These are phyloP conservation scores for Rhorus exstirpatorius DNA, from an alignment of 2,888 invertebrate genomes.

Conservation along the genomic window DNA sequence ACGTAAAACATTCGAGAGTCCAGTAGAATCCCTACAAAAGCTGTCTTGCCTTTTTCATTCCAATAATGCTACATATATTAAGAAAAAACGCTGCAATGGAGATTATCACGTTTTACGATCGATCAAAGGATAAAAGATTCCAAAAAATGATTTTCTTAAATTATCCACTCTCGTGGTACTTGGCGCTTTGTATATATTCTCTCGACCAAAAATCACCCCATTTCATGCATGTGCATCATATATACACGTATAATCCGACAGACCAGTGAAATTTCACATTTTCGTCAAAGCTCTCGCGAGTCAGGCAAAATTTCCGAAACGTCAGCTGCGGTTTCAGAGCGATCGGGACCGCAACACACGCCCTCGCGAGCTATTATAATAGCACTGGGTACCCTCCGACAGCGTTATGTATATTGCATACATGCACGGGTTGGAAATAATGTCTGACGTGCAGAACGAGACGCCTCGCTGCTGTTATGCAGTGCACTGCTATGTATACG, in stretches of 20 bases:
- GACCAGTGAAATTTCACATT: neutral
- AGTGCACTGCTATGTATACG: constrained; percentile 23
- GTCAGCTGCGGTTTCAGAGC: constrained; percentile 39
- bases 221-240: neutral
- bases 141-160: too few species aligned
- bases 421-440: constrained; percentile 52
- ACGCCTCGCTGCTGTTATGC: constrained; percentile 21
- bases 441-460: constrained; percentile 45
- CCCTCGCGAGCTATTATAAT: constrained; percentile 35
- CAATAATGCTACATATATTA: too few species aligned
- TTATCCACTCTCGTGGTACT: too few species aligned
- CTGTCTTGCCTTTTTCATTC: too few species aligned
- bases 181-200: too few species aligned
- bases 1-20: too few species aligned
- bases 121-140: too few species aligned
- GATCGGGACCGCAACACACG: constrained; percentile 23
- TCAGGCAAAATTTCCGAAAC: constrained; percentile 22
- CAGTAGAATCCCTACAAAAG: too few species aligned
- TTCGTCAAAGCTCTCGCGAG: constrained; percentile 1
- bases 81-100: too few species aligned
- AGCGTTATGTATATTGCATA: constrained; percentile 2
- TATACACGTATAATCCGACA: neutral
- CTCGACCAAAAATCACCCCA: neutral
- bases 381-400: constrained; percentile 20
- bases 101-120: too few species aligned